Conservation (phyloP, 2,888 invertebrate species). For the Tyria jacobaeae region DNA sequence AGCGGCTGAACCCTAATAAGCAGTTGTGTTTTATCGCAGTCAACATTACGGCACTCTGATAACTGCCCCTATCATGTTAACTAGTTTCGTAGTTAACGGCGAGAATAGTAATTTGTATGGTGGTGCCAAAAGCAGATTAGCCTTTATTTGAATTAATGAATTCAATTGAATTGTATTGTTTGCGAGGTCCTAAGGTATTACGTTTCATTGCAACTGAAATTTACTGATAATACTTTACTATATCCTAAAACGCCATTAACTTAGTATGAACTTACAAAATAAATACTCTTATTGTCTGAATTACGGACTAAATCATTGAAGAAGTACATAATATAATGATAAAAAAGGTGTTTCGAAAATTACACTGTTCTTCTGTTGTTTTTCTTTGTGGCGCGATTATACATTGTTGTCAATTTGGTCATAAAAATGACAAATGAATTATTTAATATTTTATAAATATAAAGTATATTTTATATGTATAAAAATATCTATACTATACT, state of each 20-base stretch:
- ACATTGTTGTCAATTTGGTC: too few species aligned
- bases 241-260: not conserved
- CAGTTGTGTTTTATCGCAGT: not conserved
- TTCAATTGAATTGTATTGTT: not conserved
- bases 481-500: too few species aligned
- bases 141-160: not conserved
- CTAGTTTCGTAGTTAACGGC: slow-evolving; percentile 14
- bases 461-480: too few species aligned
- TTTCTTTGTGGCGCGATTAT: too few species aligned
- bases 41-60: slow-evolving; percentile 6
- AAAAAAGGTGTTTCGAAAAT: too few species aligned
- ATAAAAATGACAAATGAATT: too few species aligned
- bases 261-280: not conserved
- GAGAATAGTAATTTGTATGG: slow-evolving; percentile 9
- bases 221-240: not conserved
- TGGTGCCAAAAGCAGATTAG: slow-evolving; percentile 1
- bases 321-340: too few species aligned
- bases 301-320: too few species aligned
- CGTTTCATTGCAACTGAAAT: not conserved
- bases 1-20: not conserved
- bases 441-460: too few species aligned
- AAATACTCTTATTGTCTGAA: too few species aligned
- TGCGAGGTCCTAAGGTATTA: not conserved
- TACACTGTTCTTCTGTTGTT: too few species aligned
- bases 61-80: slow-evolving; percentile 26